Conservation (phyloP, 2,888 invertebrate species). For the Anoplius nigerrimus region DNA sequence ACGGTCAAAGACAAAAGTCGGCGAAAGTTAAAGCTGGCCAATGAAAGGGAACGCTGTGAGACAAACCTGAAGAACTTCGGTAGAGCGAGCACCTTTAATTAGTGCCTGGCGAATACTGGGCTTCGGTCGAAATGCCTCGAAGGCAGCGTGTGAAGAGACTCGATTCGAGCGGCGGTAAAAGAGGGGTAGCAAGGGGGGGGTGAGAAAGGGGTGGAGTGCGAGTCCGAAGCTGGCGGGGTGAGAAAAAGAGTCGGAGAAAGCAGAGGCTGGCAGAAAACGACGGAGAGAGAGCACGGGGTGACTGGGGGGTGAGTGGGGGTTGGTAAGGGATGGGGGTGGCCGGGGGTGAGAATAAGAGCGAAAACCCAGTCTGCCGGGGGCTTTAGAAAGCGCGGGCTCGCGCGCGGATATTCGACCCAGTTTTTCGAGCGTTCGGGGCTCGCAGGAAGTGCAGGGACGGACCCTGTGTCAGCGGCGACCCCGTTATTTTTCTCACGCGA, state of each 20-base stretch:
- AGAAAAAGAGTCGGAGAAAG: neutral
- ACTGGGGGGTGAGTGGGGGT: too few relatives aligned
- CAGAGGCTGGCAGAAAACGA: neutral
- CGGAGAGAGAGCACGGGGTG: neutral
- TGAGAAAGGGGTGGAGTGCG: neutral
- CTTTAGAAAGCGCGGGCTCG: conserved; percentile 43
- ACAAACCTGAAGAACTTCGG: neutral
- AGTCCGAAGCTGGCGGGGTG: neutral
- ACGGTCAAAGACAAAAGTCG: too few relatives aligned
- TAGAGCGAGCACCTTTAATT: conserved; percentile 37
- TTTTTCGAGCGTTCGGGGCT: conserved; percentile 41
- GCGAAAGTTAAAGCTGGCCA: neutral
- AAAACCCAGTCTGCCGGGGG: conserved; percentile 1
- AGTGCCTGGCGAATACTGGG: conserved; percentile 37
- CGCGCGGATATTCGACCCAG: conserved; percentile 46
- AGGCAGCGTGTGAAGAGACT: conserved; percentile 4
- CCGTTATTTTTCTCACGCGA: too few relatives aligned
- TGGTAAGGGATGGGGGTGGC: neutral
- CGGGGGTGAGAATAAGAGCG: too few relatives aligned
- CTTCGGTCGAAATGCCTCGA: conserved; percentile 28
- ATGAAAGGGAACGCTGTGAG: neutral
- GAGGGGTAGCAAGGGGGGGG: neutral
- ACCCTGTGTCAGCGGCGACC: conserved; percentile 25
- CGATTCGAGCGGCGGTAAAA: neutral
- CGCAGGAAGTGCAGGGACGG: conserved; percentile 23